Base-by-base conservation (phyloP, 92 coral and sea anemone species). In the Parazoanthus atlanticus region DNA sequence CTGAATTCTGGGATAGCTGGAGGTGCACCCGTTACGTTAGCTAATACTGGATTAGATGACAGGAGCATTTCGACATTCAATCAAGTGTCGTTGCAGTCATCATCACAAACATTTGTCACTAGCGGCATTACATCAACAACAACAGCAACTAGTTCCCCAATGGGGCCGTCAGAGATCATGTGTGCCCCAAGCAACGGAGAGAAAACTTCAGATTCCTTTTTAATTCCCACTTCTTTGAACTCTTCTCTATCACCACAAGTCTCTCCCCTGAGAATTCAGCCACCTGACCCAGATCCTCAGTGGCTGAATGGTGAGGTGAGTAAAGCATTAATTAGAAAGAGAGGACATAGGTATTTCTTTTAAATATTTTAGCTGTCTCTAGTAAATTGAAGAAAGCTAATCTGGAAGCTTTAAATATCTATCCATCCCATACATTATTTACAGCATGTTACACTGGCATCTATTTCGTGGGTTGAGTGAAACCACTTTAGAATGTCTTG, bases 251-350 rank as follows among this genome's bases (percentile, higher is more conserved):
- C 92, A 12, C 94, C 94, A 17, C 88, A 56, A 26, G 36, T 90
- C 21, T 92, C 94, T 28, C 92, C 89, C 3, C n/a, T 92, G 15
- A 74, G 90, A 81, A 79, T 85, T n/a, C 69, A 88, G 13, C 88
- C 90, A 56, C 91, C 90, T 16, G 74, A 65, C 41, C 33, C 90
- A 52, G 94, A 92, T 0, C 73, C 91, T 5, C 95, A 90, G 82
- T 96, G 96, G 98, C 88, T 94, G 28, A 93, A 93, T 93, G 96
- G 96, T 75, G 98, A 95, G 94, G 96, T 95, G 88, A 71, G 88
- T 29, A 11, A 56, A 82, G 26, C 19, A 0, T 54, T 79, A 3
- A 54, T 8, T 26, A 28, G 52, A 10, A 46, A 46, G 52, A n/a
- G n/a, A n/a, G n/a, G n/a, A n/a, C 2, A 23, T 11, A 40, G 29